phyloP scores from a whole-genome alignment of 2,113 vertebrate species.

The Martes martes region DNA sequence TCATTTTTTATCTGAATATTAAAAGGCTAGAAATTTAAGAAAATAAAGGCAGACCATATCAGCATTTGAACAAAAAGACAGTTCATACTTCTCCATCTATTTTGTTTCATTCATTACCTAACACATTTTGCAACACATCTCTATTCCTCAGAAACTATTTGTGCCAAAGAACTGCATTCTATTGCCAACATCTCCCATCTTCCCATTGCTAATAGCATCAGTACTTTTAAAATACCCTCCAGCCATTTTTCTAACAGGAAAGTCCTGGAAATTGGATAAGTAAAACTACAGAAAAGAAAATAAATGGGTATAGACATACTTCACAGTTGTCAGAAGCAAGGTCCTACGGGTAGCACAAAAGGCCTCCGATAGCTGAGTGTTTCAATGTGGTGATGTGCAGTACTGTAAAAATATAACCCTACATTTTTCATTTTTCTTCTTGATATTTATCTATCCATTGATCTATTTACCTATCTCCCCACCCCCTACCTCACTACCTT shows the following conservation, averaged over 20 bases:
- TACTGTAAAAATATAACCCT: not conserved
- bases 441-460: not conserved
- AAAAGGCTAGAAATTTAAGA: not conserved
- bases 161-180: not conserved
- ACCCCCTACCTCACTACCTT: not conserved
- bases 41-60: not conserved
- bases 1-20: not conserved
- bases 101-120: not conserved
- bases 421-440: not conserved
- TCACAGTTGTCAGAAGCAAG: not conserved
- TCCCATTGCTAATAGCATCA: not conserved
- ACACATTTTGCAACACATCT: not conserved
- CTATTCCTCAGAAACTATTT: not conserved
- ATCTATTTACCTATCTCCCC: not conserved
- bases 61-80: not conserved
- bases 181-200: not conserved
- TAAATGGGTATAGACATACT: not conserved
- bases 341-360: not conserved
- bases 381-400: not conserved
- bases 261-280: not conserved
- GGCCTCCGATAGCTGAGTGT: not conserved
- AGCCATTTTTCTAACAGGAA: not conserved
- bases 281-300: slow-evolving; percentile 20
- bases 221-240: not conserved
- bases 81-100: not conserved